Percentiles rank a stretch among this genome's conserved stretches.
These are phyloP conservation scores for Acridotheres tristis DNA, from an alignment of 2,797 vertebrate genomes.

Conservation along the genomic window DNA sequence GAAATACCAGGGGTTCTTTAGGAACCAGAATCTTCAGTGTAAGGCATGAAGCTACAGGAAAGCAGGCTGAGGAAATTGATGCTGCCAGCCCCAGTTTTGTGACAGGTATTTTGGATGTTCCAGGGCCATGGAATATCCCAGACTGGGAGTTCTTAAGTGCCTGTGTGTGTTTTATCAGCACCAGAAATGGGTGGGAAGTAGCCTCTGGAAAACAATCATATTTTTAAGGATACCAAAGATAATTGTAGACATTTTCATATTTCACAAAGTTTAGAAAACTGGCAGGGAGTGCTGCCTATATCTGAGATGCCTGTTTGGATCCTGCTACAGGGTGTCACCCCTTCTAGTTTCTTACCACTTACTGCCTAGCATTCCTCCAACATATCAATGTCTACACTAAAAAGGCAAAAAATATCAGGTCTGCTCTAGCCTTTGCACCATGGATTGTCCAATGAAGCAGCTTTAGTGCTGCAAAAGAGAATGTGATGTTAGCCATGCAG, in stretches of 20 bases:
- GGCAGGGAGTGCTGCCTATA: background rate
- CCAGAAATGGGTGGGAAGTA: background rate
- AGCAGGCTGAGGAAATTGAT: background rate
- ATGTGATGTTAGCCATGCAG: background rate
- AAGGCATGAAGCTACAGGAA: background rate
- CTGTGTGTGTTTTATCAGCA: background rate
- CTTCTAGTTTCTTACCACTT: background rate
- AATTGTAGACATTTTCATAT: background rate
- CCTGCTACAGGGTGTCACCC: background rate
- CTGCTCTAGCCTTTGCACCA: background rate
- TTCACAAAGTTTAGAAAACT: background rate
- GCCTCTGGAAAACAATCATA: background rate
- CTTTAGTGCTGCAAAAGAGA: background rate
- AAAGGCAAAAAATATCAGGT: background rate
- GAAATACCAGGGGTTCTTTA: background rate
- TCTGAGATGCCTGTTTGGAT: background rate
- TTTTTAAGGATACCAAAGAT: background rate
- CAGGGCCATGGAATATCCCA: rapidly evolving
- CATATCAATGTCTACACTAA: rapidly evolving
- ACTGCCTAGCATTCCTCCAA: background rate
- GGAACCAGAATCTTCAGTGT: background rate
- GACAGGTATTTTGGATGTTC: background rate
- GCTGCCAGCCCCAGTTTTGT: background rate
- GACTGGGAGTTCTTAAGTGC: background rate
- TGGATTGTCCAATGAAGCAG: background rate